Conservation (phyloP, 1,140 invertebrate species). For the Ganaspis sp. region DNA sequence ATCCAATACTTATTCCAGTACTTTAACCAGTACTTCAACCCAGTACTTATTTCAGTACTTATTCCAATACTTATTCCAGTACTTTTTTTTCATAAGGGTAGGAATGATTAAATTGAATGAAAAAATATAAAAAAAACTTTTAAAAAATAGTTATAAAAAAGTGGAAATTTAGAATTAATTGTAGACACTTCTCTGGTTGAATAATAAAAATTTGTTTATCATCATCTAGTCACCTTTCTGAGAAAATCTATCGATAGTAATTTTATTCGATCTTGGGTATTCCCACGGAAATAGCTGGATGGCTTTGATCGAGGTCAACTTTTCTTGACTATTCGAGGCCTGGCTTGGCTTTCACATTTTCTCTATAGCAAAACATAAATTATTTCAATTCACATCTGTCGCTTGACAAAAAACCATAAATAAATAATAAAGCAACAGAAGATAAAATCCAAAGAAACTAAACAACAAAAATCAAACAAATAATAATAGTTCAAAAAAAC, state of each 20-base stretch:
- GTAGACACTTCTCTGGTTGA: neutral
- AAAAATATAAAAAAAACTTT: too few relatives aligned
- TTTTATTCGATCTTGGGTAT: neutral
- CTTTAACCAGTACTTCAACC: too few relatives aligned
- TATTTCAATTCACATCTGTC: neutral
- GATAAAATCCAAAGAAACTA: neutral
- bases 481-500: neutral
- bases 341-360: slow-evolving; percentile 20
- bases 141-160: neutral
- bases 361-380: too few relatives aligned
- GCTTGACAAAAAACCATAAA: neutral
- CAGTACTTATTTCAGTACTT: too few relatives aligned
- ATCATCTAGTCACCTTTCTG: neutral
- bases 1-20: too few relatives aligned
- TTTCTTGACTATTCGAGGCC: slow-evolving; percentile 6
- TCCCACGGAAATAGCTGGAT: slow-evolving; percentile 21
- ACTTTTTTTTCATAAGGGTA: too few relatives aligned
- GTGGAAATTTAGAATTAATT: neutral
- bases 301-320: slow-evolving; percentile 21
- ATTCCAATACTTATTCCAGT: too few relatives aligned
- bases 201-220: neutral
- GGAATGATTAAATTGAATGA: too few relatives aligned
- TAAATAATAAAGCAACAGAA: too few relatives aligned
- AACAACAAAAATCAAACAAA: neutral
- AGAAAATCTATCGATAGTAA: slow-evolving; percentile 27